These are phyloP conservation scores for Leptopilina myrica DNA, from an alignment of 2,888 invertebrate genomes.

Conservation along the genomic window DNA sequence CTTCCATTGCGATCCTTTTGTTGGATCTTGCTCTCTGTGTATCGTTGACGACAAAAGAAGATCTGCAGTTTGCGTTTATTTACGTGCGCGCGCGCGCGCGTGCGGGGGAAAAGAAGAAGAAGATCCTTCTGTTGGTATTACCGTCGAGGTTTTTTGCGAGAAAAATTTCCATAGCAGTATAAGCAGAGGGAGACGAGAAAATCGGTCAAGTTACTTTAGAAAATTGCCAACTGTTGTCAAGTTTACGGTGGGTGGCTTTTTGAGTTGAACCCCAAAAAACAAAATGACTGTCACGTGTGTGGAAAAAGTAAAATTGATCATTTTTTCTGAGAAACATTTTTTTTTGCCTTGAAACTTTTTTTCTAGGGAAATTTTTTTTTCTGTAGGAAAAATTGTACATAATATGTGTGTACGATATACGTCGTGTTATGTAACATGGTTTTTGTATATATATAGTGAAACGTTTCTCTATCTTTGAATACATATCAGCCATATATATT, in stretches of 20 bases:
- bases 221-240: slow-evolving; percentile 64
- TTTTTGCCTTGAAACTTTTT: no score
- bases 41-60: background rate
- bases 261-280: slow-evolving; percentile 37
- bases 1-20: slow-evolving; percentile 26
- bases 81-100: no score
- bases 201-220: slow-evolving; percentile 63
- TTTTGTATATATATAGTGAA: background rate
- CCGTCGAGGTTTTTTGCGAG: background rate
- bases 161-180: background rate
- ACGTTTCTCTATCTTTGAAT: slow-evolving; percentile 26
- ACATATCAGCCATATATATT: slow-evolving; percentile 23
- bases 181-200: background rate
- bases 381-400: no score
- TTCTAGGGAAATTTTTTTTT: no score
- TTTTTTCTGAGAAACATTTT: slow-evolving; percentile 43
- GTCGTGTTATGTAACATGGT: background rate
- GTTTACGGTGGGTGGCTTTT: slow-evolving; percentile 54
- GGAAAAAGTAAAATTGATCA: slow-evolving; percentile 31
- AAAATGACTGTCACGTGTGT: slow-evolving; percentile 35
- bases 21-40: background rate
- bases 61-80: slow-evolving; percentile 2
- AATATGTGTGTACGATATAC: background rate
- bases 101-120: no score
- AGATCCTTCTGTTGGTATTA: background rate